Base-by-base conservation (phyloP, 2,797 vertebrate genomes). In the Peromyscus melanophrys region DNA sequence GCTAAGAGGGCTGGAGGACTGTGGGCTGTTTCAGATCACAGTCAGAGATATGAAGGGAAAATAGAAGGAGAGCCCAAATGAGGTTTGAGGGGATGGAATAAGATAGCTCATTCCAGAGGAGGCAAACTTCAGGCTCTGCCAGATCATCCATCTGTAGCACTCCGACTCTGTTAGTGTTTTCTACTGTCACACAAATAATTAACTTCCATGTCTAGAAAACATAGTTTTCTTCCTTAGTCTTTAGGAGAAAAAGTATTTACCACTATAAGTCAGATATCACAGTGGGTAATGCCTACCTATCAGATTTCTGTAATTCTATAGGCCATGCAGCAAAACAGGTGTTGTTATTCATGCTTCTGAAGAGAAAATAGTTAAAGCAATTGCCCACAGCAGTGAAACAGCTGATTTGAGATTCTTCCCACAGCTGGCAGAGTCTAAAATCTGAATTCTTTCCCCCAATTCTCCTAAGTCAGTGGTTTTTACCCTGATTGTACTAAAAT, bases 271-370 rank as follows among this genome's bases (percentile, higher is more conserved):
- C n/a, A 57, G 67, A 55, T 61, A 65, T 23, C n/a, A n/a, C 27
- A 12, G 17, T 43, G 37, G 80, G 12, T 84, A 78, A 94, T 93
- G 49, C 37, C 77, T 59, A 69, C 25, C 55, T 17, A 12, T 37
- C 3, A 31, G 59, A 81, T 40, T 90, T 94, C 55, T 63, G 61
- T 65, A 84, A 69, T 95, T 96, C 34, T 90, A 84, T 75, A 43
- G 49, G 52, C 77, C 89, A 14, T 31, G 25, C n/a, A 81, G 29
- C 78, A 67, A 10, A 88, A 85, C 29, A 91, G 80, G 21, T 71
- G 25, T 49, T 92, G n/a, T 65, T 71, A 95, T 12, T 8, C 27
- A 21, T n/a, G 49, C 31, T 81, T 46, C 31, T 1, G n/a, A 57
- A 16, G 55, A 80, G 71, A 49, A 84, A 81, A 8, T 31, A 67